These are phyloP conservation scores for Oasisia sp. DNA, from an alignment of 2,888 invertebrate species.

Conservation along the genomic window DNA sequence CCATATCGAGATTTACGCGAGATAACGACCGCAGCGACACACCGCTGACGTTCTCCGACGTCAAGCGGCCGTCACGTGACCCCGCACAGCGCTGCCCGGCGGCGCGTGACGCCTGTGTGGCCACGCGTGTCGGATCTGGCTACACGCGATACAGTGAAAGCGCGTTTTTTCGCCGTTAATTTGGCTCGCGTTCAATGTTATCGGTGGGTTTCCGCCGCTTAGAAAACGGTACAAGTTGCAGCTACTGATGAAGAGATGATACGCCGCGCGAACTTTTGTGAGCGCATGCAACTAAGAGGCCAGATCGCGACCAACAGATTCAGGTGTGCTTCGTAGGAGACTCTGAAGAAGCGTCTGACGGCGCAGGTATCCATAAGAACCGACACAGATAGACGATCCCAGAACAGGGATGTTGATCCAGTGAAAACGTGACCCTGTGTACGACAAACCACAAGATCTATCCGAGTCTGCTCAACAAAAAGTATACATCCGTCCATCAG, in stretches of 20 bases:
- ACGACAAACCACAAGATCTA: too few species aligned
- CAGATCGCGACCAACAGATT: neutral
- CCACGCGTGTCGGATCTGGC: neutral
- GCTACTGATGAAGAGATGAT: neutral
- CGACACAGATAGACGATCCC: neutral
- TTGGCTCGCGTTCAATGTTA: neutral
- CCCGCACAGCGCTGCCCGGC: neutral
- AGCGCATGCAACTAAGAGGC: neutral
- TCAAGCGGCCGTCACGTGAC: neutral
- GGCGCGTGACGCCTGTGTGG: neutral
- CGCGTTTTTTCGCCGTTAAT: neutral
- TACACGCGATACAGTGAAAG: neutral
- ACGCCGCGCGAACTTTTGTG: neutral
- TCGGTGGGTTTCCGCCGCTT: neutral
- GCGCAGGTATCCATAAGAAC: neutral
- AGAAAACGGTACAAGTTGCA: constrained; percentile 9
- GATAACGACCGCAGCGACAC: neutral
- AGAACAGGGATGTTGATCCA: neutral
- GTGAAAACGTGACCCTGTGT: too few species aligned
- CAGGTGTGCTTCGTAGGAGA: neutral
- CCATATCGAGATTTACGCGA: neutral
- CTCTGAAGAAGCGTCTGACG: neutral
- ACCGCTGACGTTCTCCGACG: neutral
- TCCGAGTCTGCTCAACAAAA: too few species aligned
- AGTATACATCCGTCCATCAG: neutral